These are phyloP conservation scores for Gymnoscelis rufifasciata DNA, from an alignment of 2,888 invertebrate genomes.

Conservation along the genomic window DNA sequence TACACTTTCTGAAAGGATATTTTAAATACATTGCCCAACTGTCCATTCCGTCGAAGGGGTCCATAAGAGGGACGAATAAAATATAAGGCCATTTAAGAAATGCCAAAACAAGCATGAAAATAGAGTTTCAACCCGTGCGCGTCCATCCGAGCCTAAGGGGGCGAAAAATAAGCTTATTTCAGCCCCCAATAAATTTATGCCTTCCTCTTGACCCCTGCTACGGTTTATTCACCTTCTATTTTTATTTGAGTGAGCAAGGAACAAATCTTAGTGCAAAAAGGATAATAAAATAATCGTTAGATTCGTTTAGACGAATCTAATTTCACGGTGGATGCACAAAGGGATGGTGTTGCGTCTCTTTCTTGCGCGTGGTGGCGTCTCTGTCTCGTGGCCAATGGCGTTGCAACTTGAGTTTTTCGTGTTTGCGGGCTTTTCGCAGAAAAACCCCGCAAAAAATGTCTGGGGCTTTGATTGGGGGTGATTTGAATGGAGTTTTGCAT, in stretches of 20 bases:
- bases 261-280: slow-evolving; percentile 79
- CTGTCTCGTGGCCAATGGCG: slow-evolving; percentile 54
- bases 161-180: slow-evolving; percentile 71
- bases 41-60: neutral
- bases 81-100: slow-evolving; percentile 3
- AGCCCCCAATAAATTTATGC: slow-evolving; percentile 67
- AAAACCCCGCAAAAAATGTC: slow-evolving; percentile 23
- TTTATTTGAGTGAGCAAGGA: slow-evolving; percentile 79
- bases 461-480: slow-evolving; percentile 17
- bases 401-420: slow-evolving; percentile 54
- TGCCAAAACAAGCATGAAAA: slow-evolving; percentile 27
- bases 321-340: slow-evolving; percentile 77
- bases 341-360: slow-evolving; percentile 59
- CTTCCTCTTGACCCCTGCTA: slow-evolving; percentile 67
- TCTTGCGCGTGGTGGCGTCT: slow-evolving; percentile 39
- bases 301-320: slow-evolving; percentile 79
- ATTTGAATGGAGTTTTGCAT: slow-evolving; percentile 5
- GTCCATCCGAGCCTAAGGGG: slow-evolving; percentile 57
- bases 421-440: slow-evolving; percentile 58
- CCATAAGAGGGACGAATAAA: slow-evolving; percentile 1
- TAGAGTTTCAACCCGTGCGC: slow-evolving; percentile 21
- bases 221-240: slow-evolving; percentile 77
- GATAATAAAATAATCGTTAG: slow-evolving; percentile 80
- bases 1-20: too few relatives aligned
- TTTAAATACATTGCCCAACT: too few relatives aligned